Evolutionary conservation across 2,888 invertebrate species (phyloP).

Genomic region (Apamea sordens): DNA sequence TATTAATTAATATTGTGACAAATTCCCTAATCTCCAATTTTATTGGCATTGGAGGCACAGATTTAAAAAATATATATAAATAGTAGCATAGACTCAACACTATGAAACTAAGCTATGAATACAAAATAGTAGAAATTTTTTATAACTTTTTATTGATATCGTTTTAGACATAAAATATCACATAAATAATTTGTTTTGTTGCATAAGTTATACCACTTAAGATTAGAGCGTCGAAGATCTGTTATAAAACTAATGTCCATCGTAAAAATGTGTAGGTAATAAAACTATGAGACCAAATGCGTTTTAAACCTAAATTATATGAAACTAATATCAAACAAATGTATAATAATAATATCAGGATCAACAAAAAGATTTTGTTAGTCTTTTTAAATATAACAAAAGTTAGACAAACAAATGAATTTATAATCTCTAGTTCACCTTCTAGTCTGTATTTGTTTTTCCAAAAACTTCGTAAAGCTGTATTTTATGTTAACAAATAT

Average conservation of each 20-base stretch:
- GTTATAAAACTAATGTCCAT: slow-evolving; percentile 51
- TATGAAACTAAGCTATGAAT: slow-evolving; percentile 46
- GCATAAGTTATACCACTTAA: slow-evolving; percentile 48
- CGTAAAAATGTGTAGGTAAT: slow-evolving; percentile 54
- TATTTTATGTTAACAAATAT: not conserved
- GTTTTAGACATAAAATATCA: slow-evolving; percentile 59
- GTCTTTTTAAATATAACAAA: slow-evolving; percentile 5
- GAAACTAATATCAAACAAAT: slow-evolving; percentile 5
- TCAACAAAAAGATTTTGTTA: slow-evolving; percentile 10
- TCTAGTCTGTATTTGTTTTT: slow-evolving; percentile 3
- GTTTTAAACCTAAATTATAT: slow-evolving; percentile 24
- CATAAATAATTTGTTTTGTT: slow-evolving; percentile 65
- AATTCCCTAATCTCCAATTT: slow-evolving; percentile 19
- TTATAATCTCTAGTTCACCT: not conserved
- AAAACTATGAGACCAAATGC: slow-evolving; percentile 51
- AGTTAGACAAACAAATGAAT: slow-evolving; percentile 10
- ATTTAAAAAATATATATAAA: slow-evolving; percentile 38
- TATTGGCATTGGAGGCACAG: slow-evolving; percentile 32
- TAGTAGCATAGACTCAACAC: slow-evolving; percentile 48
- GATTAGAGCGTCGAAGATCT: slow-evolving; percentile 38
- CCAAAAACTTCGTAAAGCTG: not conserved
- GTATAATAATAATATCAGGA: slow-evolving; percentile 4
- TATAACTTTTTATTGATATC: slow-evolving; percentile 63
- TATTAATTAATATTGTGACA: slow-evolving; percentile 31
- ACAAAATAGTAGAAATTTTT: slow-evolving; percentile 52